phyloP scores from a whole-genome alignment of 1,140 invertebrate species.

The Halesus radiatus region DNA sequence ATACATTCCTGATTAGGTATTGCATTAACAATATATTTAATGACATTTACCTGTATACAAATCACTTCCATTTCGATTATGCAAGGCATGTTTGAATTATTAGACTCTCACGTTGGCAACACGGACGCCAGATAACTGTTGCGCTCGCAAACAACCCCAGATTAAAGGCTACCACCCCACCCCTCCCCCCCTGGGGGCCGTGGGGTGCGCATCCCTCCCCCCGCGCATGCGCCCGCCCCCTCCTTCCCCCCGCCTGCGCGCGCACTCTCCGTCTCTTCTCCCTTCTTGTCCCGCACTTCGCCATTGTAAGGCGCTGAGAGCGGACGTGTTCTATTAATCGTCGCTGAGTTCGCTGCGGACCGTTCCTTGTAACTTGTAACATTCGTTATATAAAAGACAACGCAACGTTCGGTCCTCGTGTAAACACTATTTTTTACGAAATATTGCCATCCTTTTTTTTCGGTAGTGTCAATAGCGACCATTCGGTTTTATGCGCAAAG shows the following conservation, averaged over 20 bases:
- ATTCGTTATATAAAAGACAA: constrained; percentile 19
- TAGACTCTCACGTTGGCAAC: constrained; percentile 10
- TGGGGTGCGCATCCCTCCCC: constrained; percentile 13
- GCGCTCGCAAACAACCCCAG: constrained; percentile 53
- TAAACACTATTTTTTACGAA: background rate
- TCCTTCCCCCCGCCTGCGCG: background rate
- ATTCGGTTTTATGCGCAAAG: background rate
- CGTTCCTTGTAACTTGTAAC: constrained; percentile 2
- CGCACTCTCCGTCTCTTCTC: background rate
- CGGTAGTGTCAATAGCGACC: background rate
- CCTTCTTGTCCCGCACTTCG: constrained; percentile 35
- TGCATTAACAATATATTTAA: too few relatives aligned
- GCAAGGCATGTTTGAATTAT: constrained; percentile 18
- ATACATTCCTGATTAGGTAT: too few relatives aligned
- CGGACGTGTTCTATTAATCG: constrained; percentile 25
- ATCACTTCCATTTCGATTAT: background rate
- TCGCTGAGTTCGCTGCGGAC: constrained; percentile 35
- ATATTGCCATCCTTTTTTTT: background rate
- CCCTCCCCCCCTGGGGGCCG: constrained; percentile 8
- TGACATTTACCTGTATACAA: too few relatives aligned
- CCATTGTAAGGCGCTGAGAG: constrained; percentile 43
- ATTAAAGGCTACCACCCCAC: constrained; percentile 37
- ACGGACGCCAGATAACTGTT: constrained; percentile 51
- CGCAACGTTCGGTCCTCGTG: background rate
- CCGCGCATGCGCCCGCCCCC: constrained; percentile 18